Percentiles rank a stretch among this genome's conserved stretches.
Evolutionary conservation across 2,797 vertebrate species (phyloP).

Genomic region (Macroramphosus scolopax): DNA sequence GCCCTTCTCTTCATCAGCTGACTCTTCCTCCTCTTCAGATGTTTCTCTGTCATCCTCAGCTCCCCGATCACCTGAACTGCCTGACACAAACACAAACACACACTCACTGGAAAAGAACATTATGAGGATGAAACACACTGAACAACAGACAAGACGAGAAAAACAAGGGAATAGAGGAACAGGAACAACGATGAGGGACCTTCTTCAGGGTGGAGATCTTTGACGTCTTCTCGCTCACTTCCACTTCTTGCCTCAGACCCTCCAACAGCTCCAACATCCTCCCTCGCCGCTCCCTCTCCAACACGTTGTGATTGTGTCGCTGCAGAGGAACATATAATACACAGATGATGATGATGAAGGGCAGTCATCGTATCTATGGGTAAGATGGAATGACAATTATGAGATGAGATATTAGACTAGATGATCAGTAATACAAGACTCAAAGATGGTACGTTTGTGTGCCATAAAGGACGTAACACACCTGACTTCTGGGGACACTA

Average conservation of each 20-base stretch:
- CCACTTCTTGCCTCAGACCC: slow-evolving; percentile 29
- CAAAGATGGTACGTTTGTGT: too few species aligned
- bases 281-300: slow-evolving; percentile 22
- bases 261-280: slow-evolving; percentile 9
- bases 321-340: neutral
- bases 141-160: too few species aligned
- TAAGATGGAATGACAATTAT: too few species aligned
- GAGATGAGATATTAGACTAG: too few species aligned
- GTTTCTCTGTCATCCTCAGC: slow-evolving; percentile 9
- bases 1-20: slow-evolving; percentile 33
- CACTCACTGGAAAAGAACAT: too few species aligned
- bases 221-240: neutral
- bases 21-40: slow-evolving; percentile 35
- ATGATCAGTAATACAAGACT: too few species aligned
- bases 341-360: neutral
- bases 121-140: too few species aligned
- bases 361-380: too few species aligned
- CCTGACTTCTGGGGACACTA: too few species aligned
- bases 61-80: slow-evolving; percentile 41
- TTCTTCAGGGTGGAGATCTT: slow-evolving; percentile 29
- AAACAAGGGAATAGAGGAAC: neutral
- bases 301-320: slow-evolving; percentile 1
- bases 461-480: too few species aligned
- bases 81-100: slow-evolving; percentile 26
- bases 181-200: slow-evolving; percentile 37